Evolutionary conservation across 2,797 vertebrate species (phyloP).

Genomic region (Anisognathus igniventris): DNA sequence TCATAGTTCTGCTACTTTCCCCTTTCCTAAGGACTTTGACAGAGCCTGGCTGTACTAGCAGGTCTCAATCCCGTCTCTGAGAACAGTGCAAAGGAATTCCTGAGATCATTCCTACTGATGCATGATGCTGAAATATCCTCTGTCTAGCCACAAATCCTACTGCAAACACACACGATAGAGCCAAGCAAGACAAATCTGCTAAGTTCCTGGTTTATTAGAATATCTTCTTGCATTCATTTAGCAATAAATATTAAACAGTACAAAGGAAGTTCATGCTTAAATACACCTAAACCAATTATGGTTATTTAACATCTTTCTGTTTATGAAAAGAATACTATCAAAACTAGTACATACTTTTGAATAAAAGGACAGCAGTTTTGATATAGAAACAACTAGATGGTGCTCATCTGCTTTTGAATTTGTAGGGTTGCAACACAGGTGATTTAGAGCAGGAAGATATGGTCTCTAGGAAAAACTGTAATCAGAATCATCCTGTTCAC

Average conservation of each 20-base stretch:
- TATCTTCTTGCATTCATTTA: background rate
- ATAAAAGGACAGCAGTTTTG: background rate
- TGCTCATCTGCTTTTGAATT: constrained; percentile 57
- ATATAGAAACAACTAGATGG: constrained; percentile 45
- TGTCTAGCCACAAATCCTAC: background rate
- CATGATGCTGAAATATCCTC: background rate
- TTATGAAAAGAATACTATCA: background rate
- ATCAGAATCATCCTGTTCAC: background rate
- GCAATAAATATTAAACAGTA: background rate
- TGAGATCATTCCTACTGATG: background rate
- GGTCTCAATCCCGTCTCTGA: background rate
- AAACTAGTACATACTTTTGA: background rate
- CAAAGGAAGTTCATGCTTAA: background rate
- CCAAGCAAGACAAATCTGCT: background rate
- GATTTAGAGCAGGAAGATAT: background rate
- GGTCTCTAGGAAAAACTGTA: background rate
- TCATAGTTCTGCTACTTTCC: background rate
- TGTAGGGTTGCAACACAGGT: background rate
- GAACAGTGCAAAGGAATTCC: background rate
- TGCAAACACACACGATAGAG: background rate
- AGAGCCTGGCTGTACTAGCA: background rate
- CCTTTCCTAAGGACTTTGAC: background rate
- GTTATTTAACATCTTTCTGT: background rate
- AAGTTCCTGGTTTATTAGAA: background rate
- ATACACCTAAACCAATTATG: background rate